Evolutionary conservation across 1,140 invertebrate genomes (phyloP).

Genomic region (Drosophila mojavensis): DNA sequence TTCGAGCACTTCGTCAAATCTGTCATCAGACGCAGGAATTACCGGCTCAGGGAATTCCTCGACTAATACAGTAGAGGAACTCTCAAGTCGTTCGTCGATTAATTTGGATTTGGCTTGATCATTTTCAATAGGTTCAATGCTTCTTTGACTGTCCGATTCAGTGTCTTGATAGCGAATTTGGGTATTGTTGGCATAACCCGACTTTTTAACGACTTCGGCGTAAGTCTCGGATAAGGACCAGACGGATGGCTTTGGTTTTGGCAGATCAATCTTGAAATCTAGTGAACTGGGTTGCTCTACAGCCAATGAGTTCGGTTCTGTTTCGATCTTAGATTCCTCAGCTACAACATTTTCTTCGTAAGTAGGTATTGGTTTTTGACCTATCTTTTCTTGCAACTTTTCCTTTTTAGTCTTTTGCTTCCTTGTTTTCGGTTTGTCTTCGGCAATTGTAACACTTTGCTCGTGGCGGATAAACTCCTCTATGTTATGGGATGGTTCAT

Average conservation of each 20-base stretch:
- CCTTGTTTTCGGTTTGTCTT: slow-evolving; percentile 10
- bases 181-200: slow-evolving; percentile 64
- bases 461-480: slow-evolving; percentile 17
- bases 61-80: slow-evolving; percentile 7
- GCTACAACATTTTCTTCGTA: slow-evolving; percentile 16
- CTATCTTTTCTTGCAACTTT: slow-evolving; percentile 2
- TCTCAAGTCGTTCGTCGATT: slow-evolving; percentile 23
- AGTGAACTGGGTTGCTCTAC: neutral
- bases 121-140: slow-evolving; percentile 4
- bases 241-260: slow-evolving; percentile 52
- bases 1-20: slow-evolving; percentile 5
- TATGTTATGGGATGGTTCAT: neutral
- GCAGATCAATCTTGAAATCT: slow-evolving; percentile 60
- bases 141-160: slow-evolving; percentile 20
- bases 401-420: slow-evolving; percentile 28
- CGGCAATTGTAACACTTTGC: neutral
- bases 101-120: neutral
- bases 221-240: slow-evolving; percentile 79
- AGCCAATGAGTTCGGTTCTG: neutral
- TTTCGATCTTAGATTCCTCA: slow-evolving; percentile 19
- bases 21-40: slow-evolving; percentile 22
- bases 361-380: neutral
- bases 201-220: slow-evolving; percentile 79
- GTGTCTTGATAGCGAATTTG: slow-evolving; percentile 62
- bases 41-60: slow-evolving; percentile 62